Base-by-base conservation (phyloP, 1,140 invertebrate species). In the Bemisia tabaci region DNA sequence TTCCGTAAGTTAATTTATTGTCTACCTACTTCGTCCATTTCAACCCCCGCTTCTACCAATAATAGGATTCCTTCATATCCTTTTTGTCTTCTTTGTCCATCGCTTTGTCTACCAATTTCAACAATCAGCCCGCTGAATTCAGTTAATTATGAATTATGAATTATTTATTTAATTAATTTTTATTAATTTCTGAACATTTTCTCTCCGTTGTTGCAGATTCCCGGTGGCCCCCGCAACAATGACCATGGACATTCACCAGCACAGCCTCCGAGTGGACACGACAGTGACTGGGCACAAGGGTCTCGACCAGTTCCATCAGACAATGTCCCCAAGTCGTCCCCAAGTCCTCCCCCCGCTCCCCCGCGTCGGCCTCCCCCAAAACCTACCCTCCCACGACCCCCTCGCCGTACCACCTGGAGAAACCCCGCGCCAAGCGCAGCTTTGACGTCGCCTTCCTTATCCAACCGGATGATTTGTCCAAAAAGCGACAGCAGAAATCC, bases 381-480 rank as follows among this genome's bases (percentile, higher is more conserved):
- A 25, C 63, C 12, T 58, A 64, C n/a, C 60, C 66, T 2, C 58
- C 62, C 12, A 22, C 62, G 0, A 23, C 65, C 60, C 24, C 63
- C 12, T 23, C 65, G 33, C 67, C 65, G 33, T 63, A 26, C 21
- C 62, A 61, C 1, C 59, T 33, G 24, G 65, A 59, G 12, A 24
- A 68, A 62, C 69, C 17, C 61, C 68, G 22, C 48, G 68, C 61
- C 63, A 92, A 92, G 71, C 78, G 91, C 21, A 88, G 89, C 12
- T 93, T 93, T 71, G 90, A 94, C 73, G 90, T 94, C 0, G 91
- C 91, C 1, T 93, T 93, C 69, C 77, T 94, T 2, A 91, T 92
- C 78, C 87, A 90, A 72, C 90, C 90, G 1, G 90, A 91, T 70
- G 90, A 92, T 74, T 87, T 59, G 83, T 85, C 48, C 82, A 87